Conservation (phyloP, 2,888 invertebrate species). For the Seira ritae region DNA sequence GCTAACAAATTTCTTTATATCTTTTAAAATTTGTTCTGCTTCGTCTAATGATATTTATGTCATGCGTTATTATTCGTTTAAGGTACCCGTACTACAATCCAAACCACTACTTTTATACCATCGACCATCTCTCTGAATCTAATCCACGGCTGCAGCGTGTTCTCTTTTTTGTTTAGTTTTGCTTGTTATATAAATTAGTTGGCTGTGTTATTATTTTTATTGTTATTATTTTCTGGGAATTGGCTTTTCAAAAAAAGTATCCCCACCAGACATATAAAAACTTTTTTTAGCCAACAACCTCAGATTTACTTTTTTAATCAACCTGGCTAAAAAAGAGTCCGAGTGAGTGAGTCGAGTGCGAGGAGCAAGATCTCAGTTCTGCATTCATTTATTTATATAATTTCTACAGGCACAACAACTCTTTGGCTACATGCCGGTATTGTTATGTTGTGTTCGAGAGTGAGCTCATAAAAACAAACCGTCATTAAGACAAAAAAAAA, state of each 20-base stretch:
- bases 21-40: background rate
- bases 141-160: too few species aligned
- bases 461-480: background rate
- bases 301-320: background rate
- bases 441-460: background rate
- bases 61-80: background rate
- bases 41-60: background rate
- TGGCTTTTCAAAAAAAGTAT: constrained; percentile 27
- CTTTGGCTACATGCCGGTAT: background rate
- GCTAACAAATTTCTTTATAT: constrained; percentile 18
- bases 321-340: background rate
- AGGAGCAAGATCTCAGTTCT: background rate
- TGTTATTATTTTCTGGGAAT: constrained; percentile 35
- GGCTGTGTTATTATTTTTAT: constrained; percentile 21
- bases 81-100: background rate
- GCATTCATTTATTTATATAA: background rate
- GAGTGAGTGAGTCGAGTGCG: background rate
- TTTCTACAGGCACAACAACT: background rate
- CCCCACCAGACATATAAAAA: background rate
- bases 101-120: too few species aligned
- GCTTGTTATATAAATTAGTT: background rate
- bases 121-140: background rate
- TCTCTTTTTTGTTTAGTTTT: background rate
- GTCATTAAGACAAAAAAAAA: background rate
- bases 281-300: constrained; percentile 1